Conservation (phyloP, 2,888 invertebrate genomes). For the Patella pellucida region DNA sequence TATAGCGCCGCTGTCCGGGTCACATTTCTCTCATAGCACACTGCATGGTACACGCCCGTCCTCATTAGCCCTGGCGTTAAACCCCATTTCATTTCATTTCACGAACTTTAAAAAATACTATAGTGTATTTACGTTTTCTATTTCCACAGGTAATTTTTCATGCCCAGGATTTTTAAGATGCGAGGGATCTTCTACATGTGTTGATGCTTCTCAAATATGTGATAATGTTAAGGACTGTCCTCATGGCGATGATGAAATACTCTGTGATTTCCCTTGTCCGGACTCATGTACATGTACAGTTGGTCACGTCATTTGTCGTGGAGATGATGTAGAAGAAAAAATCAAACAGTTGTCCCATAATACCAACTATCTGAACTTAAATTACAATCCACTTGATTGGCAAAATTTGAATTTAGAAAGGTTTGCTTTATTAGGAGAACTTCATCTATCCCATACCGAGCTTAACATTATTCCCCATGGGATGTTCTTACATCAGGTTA, state of each 20-base stretch:
- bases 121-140: too few relatives aligned
- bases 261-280: constrained; percentile 6
- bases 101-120: too few relatives aligned
- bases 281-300: background rate
- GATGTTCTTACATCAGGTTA: background rate
- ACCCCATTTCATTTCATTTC: too few relatives aligned
- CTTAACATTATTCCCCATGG: background rate
- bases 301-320: background rate
- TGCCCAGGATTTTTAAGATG: constrained; percentile 23
- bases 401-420: background rate
- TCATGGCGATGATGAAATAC: constrained; percentile 21
- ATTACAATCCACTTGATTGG: background rate
- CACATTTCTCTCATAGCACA: too few relatives aligned
- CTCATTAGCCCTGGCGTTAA: too few relatives aligned
- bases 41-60: too few relatives aligned
- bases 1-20: too few relatives aligned
- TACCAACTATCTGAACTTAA: background rate
- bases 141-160: constrained; percentile 12
- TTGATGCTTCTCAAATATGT: constrained; percentile 16
- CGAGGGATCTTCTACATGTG: constrained; percentile 10
- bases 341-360: background rate
- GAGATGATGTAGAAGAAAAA: background rate
- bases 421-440: background rate
- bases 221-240: constrained; percentile 20
- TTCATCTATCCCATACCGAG: background rate